Conservation (phyloP, 2,797 vertebrate species). For the Alfaro cultratus region DNA sequence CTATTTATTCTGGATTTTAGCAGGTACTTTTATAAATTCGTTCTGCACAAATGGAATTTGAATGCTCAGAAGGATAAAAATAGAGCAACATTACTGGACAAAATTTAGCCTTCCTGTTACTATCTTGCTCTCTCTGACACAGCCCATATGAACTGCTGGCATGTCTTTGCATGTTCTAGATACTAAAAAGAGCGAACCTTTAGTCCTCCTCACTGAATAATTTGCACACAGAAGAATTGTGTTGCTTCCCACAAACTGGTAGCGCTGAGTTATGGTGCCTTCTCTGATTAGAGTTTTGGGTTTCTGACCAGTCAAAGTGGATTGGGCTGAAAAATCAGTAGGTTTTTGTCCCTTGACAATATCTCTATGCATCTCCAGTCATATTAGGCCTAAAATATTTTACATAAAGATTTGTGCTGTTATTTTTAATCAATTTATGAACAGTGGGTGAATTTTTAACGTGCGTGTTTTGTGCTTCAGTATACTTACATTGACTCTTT, state of each 20-base stretch:
- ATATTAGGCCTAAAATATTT: slow-evolving; percentile 13
- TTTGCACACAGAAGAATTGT: not conserved
- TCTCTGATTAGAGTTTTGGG: not conserved
- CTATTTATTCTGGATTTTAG: too few species aligned
- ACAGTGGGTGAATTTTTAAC: slow-evolving; percentile 14
- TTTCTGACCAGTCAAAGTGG: not conserved
- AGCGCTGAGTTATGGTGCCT: not conserved
- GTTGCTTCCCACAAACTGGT: not conserved
- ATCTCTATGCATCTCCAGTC: not conserved
- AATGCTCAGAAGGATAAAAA: not conserved
- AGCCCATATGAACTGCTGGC: not conserved
- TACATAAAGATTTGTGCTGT: slow-evolving; percentile 5
- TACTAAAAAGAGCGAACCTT: not conserved
- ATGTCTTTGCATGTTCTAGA: not conserved
- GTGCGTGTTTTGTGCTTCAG: slow-evolving; percentile 20
- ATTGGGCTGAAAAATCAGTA: not conserved
- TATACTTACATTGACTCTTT: slow-evolving; percentile 25
- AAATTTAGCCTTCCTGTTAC: not conserved
- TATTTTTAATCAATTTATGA: slow-evolving; percentile 1
- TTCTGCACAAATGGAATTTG: not conserved
- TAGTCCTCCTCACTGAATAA: not conserved
- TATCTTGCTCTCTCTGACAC: not conserved
- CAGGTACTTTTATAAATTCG: too few species aligned
- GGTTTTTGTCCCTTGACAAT: not conserved
- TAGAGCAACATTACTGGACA: not conserved